A percentile compares a stretch with the other conserved stretches of the same genome.
Conservation (phyloP, 2,888 invertebrate genomes). For the Seladonia tumulorum region DNA sequence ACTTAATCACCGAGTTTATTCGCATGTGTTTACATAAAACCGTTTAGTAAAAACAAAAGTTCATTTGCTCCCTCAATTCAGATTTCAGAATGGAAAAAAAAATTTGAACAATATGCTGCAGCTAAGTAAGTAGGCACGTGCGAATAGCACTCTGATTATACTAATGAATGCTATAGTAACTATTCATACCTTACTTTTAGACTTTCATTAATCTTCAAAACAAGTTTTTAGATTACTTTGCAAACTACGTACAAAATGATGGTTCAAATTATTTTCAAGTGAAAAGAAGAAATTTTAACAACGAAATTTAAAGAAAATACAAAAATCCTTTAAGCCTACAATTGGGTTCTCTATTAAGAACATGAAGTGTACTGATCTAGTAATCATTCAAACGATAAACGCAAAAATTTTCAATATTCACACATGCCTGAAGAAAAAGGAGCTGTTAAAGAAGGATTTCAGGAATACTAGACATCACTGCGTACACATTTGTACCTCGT, state of each 20-base stretch:
- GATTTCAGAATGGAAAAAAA: constrained; percentile 15
- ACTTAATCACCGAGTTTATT: constrained; percentile 63
- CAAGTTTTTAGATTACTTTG: constrained; percentile 6
- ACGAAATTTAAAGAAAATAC: neutral
- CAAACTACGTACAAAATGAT: neutral
- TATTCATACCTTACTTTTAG: constrained; percentile 53
- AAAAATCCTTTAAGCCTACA: neutral
- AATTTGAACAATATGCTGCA: constrained; percentile 25
- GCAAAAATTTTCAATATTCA: constrained; percentile 36
- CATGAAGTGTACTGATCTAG: neutral
- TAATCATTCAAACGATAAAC: constrained; percentile 16
- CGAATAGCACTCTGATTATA: constrained; percentile 57
- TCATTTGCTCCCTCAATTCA: constrained; percentile 58
- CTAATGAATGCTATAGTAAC: constrained; percentile 47
- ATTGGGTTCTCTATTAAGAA: neutral
- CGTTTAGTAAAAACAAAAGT: constrained; percentile 37
- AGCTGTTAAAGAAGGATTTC: constrained; percentile 24
- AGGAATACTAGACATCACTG: constrained; percentile 8
- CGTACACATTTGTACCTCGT: constrained; percentile 4
- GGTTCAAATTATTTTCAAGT: neutral
- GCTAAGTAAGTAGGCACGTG: constrained; percentile 56
- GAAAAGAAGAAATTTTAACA: neutral
- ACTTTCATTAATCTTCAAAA: constrained; percentile 27
- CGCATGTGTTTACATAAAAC: constrained; percentile 51
- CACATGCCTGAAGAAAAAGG: constrained; percentile 54